phyloP scores from a whole-genome alignment of 2,888 invertebrate genomes.

The Spatulosminthurus flaviceps region DNA sequence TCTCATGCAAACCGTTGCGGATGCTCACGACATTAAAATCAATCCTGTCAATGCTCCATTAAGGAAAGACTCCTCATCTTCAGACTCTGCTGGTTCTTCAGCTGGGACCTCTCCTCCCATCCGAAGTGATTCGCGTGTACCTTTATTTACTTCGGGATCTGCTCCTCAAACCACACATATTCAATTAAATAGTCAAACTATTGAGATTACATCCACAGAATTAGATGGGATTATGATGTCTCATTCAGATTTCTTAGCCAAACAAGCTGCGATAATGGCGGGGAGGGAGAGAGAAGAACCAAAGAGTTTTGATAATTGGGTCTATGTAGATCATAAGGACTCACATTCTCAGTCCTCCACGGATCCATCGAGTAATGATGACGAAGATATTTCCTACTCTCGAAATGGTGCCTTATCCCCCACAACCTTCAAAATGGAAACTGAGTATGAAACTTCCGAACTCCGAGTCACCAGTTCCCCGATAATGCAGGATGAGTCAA shows the following conservation, averaged over 20 bases:
- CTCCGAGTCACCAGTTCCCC: constrained; percentile 63
- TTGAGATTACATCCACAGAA: constrained; percentile 64
- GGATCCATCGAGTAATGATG: constrained; percentile 57
- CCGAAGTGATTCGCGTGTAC: constrained; percentile 48
- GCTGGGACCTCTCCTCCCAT: constrained; percentile 55
- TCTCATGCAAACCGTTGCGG: constrained; percentile 61
- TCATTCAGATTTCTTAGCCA: constrained; percentile 63
- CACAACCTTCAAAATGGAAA: constrained; percentile 61
- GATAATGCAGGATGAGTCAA: constrained; percentile 66
- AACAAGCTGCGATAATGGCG: constrained; percentile 52
- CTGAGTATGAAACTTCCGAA: constrained; percentile 58
- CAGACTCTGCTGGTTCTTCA: constrained; percentile 42
- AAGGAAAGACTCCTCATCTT: constrained; percentile 57
- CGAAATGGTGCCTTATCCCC: constrained; percentile 57
- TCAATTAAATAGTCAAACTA: constrained; percentile 54
- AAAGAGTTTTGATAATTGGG: constrained; percentile 67
- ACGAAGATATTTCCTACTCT: constrained; percentile 56
- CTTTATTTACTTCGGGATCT: not conserved
- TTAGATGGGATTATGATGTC: constrained; percentile 65
- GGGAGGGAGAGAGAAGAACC: not conserved
- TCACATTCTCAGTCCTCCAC: constrained; percentile 62
- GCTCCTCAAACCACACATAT: not conserved
- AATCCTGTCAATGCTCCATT: constrained; percentile 51
- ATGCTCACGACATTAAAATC: constrained; percentile 62
- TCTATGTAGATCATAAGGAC: constrained; percentile 64